phyloP scores from a whole-genome alignment of 2,888 invertebrate species.

The Drosophila rubida region DNA sequence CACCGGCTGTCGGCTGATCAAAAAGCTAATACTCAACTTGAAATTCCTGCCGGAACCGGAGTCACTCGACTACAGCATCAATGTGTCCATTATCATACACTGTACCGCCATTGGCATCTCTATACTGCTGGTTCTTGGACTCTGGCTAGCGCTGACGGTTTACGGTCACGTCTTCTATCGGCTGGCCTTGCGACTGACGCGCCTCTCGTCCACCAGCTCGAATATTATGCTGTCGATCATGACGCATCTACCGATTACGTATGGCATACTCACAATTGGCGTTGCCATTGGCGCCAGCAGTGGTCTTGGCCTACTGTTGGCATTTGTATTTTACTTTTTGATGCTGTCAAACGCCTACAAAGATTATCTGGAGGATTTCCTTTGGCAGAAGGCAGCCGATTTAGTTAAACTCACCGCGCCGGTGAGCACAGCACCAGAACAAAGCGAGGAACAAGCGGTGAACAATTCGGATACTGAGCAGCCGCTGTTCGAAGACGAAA shows the following conservation, averaged over 20 bases:
- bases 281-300: constrained; percentile 90
- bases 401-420: constrained; percentile 40
- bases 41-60: constrained; percentile 63
- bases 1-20: constrained; percentile 80
- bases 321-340: constrained; percentile 89
- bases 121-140: constrained; percentile 51
- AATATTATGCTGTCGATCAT: constrained; percentile 87
- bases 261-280: constrained; percentile 88
- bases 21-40: constrained; percentile 63
- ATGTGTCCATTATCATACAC: constrained; percentile 72
- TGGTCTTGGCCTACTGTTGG: constrained; percentile 89
- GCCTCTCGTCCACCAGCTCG: constrained; percentile 59
- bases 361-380: constrained; percentile 87
- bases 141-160: constrained; percentile 67
- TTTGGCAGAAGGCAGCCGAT: constrained; percentile 84
- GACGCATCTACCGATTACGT: constrained; percentile 89
- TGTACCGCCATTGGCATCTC: constrained; percentile 74
- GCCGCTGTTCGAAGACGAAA: neutral
- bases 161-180: constrained; percentile 70
- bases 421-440: neutral
- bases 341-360: constrained; percentile 89
- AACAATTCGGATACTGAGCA: neutral
- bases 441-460: neutral
- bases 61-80: constrained; percentile 66
- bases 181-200: constrained; percentile 69